Evolutionary conservation across 2,797 vertebrate species (phyloP), one percentile per base, ranked within the genome.

Genomic region (Poecilia velifera): DNA sequence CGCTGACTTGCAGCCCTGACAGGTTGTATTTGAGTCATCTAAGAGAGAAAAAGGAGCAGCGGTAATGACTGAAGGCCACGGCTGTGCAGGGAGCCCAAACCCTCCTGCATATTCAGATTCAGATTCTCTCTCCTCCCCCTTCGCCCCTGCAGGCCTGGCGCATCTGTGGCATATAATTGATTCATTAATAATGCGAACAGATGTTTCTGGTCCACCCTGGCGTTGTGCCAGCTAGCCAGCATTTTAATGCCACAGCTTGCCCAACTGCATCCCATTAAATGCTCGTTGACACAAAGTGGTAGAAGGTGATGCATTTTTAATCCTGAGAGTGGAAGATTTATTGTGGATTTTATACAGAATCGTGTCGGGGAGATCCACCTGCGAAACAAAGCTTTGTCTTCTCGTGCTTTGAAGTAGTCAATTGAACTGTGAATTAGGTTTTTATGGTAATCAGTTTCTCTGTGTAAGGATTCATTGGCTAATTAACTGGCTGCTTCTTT

Each of bases 171-270:
- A 91, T 90, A 90, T 94, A 95, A 95, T 92, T 94, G 92, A 95
- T 95, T 96, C 93, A 94, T 95, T 94, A 95, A 94, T 95, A 94
- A 95, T 93, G 89, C 82, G 93, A 95, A 84, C 94, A 95, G 95
- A 95, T 96, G 95, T 95, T 95, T 89, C 84, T 84, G 89, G 92
- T 93, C 86, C 81, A 79, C 85, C 70, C 77, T 90, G 94, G 92
- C 87, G 31, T 78, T 55, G 5, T 70, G 89, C 89, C 87, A 92
- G 57, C 78, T 91, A 49, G 81, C 83, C 77, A 73, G 88, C 87
- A 66, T 81, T 92, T 86, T 55, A 84, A 76, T 80, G 85, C 85
- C 84, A 72, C 78, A 76, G 76, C 82, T 79, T 81, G 84, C 77
- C 87, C 84, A 84, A 77, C 86, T 76, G 87, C 82, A 66, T 87